Conservation (phyloP, 1,140 invertebrate species). For the Drosophila saltans region DNA sequence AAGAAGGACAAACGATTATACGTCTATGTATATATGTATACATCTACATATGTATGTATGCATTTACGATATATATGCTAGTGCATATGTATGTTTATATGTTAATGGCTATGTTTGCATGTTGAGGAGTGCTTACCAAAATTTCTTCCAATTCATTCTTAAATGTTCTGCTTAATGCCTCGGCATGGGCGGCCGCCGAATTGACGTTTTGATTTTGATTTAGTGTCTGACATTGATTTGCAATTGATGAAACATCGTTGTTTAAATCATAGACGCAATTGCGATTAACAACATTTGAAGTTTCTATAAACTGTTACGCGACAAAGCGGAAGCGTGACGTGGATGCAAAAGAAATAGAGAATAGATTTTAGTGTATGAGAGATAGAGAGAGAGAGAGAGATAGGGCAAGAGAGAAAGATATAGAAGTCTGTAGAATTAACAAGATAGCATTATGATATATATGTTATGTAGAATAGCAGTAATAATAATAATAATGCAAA, state of each 20-base stretch:
- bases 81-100: background rate
- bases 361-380: slow-evolving; percentile 48
- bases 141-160: slow-evolving; percentile 80
- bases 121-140: slow-evolving; percentile 59
- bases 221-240: slow-evolving; percentile 66
- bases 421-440: slow-evolving; percentile 37
- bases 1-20: too few species aligned
- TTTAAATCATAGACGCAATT: slow-evolving; percentile 78
- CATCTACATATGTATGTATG: too few species aligned
- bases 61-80: background rate
- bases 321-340: background rate
- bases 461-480: background rate
- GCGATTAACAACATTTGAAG: slow-evolving; percentile 76
- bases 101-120: background rate
- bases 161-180: slow-evolving; percentile 77
- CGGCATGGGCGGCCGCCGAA: slow-evolving; percentile 67
- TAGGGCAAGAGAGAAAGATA: slow-evolving; percentile 42
- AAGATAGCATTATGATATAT: background rate
- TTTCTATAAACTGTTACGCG: slow-evolving; percentile 71
- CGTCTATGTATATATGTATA: too few species aligned
- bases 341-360: slow-evolving; percentile 35
- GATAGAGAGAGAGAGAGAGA: slow-evolving; percentile 49
- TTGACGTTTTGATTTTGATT: slow-evolving; percentile 73
- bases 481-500: background rate
- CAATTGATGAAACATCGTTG: slow-evolving; percentile 67